These are phyloP conservation scores for Bombycilla garrulus DNA, from an alignment of 2,113 vertebrate genomes.

Conservation along the genomic window DNA sequence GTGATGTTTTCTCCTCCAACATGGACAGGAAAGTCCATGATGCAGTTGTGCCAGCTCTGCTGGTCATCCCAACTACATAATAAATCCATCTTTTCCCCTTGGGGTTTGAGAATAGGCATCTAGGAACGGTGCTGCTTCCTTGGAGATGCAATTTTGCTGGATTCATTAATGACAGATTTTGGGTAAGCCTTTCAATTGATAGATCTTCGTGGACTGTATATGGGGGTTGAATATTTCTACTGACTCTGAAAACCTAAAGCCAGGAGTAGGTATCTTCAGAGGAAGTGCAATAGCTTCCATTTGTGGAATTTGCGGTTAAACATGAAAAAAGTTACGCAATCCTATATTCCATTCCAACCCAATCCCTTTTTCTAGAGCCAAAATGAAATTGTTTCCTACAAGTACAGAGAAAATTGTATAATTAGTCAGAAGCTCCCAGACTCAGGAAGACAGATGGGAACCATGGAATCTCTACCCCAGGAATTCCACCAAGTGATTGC, in stretches of 20 bases:
- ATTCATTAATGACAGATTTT: neutral
- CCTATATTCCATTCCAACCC: conserved; percentile 13
- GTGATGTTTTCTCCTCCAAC: neutral
- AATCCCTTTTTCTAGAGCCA: conserved; percentile 48
- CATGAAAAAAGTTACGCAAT: conserved; percentile 35
- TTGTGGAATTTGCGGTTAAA: conserved; percentile 36
- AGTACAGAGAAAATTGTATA: conserved; percentile 29
- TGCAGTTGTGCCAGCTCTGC: neutral
- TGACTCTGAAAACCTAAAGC: neutral
- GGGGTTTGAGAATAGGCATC: neutral
- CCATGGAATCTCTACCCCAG: conserved; percentile 16
- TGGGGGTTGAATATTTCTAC: neutral
- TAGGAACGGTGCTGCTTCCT: neutral
- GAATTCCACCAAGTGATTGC: conserved; percentile 32
- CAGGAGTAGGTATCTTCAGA: conserved; percentile 38
- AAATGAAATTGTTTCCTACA: conserved; percentile 54
- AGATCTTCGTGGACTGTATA: neutral
- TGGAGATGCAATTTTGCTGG: neutral
- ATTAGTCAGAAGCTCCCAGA: conserved; percentile 52
- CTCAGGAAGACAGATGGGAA: conserved; percentile 49
- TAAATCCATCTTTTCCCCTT: neutral
- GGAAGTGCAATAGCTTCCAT: conserved; percentile 25
- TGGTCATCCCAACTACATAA: neutral
- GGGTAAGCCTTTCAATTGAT: neutral
- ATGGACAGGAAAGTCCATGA: neutral